Base-by-base conservation (phyloP, 1,140 invertebrate species). In the Dendroctonus valens region DNA sequence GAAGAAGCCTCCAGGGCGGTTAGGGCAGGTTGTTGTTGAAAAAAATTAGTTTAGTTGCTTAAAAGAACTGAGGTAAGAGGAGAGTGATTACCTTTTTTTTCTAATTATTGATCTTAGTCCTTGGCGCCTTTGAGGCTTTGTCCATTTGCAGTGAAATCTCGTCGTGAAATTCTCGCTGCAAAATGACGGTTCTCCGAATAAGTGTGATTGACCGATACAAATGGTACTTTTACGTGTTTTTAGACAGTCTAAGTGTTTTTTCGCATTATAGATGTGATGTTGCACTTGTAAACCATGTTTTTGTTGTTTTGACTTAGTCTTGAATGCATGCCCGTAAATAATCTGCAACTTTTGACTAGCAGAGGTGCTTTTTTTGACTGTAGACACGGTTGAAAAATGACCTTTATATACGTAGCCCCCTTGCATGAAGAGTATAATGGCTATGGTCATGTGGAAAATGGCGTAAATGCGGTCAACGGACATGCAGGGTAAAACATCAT, bases 321-420 rank as follows among this genome's bases (percentile, higher is more conserved):
- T 26, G 26, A 26, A 2, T 26, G 26, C 26, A 26, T 26, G 26
- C 26, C 26, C 26, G 26, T 26, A 26, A 26, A 26, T 26, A 1
- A 3, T 26, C 26, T 51, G 26, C n/a, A 5, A 41, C 40, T 49
- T 60, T 60, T 60, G 7, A 14, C 26, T 59, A 59, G 41, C 55
- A 54, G 26, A 0, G 26, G n/a, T 39, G 46, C 41, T n/a, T 37
- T 62, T 52, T 39, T 52, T 8, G 59, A 40, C 40, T 8, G 26
- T 5, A 51, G 12, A 48, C 12, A 0, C 15, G 9, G 6, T 40
- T 26, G 26, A 26, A 55, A 55, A 70, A 78, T 78, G 77, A 78
- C 77, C 50, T 78, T 75, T 66, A 78, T 78, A 58, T 77, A 77
- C 59, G 76, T 78, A 46, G 77, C 76, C 72, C 75, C 77, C 42